Base-by-base conservation (phyloP, 1,140 invertebrate genomes). In the Trypoxylus dichotomus region DNA sequence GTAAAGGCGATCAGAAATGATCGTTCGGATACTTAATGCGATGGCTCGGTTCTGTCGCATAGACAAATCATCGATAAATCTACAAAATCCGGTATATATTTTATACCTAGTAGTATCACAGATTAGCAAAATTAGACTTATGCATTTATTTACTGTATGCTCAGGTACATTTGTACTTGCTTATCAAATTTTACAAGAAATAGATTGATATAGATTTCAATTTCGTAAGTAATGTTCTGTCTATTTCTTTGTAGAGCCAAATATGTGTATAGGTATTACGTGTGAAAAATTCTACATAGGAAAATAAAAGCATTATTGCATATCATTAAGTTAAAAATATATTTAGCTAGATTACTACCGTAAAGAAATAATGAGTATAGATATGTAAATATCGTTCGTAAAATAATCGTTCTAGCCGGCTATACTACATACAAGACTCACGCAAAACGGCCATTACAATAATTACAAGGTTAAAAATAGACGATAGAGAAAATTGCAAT, bases 261-360 rank as follows among this genome's bases (percentile, higher is more conserved):
- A 2, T 27, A 68, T 68, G 25, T 15, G 7, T 27, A 1, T 1
- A 29, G 10, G 11, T 27, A 27, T 19, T 68, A 68, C 24, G 3
- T 68, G 11, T 68, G 47, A 13, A 68, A 68, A 25, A 3, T 6
- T 25, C n/a, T 13, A 27, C 24, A 19, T 68, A 21, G 6, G 10
- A 68, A 68, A 68, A 68, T 68, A 68, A 68, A 63, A 54, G 15
- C 27, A 7, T 29, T 68, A 68, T 21, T 68, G 60, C 60, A 29
- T 68, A 8, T 25, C 24, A 19, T 1, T 60, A 60, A 7, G 21
- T 24, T 68, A 21, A 68, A 68, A 32, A 68, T 68, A 24, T 25
- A 25, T 68, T 68, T 68, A 8, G 24, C n/a, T 27, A 68, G 25
- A 68, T 68, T 68, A 68, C 60, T 24, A 68, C 60, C 3, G 21